Conservation (phyloP, 2,797 vertebrate species). For the Sebastes minor region DNA sequence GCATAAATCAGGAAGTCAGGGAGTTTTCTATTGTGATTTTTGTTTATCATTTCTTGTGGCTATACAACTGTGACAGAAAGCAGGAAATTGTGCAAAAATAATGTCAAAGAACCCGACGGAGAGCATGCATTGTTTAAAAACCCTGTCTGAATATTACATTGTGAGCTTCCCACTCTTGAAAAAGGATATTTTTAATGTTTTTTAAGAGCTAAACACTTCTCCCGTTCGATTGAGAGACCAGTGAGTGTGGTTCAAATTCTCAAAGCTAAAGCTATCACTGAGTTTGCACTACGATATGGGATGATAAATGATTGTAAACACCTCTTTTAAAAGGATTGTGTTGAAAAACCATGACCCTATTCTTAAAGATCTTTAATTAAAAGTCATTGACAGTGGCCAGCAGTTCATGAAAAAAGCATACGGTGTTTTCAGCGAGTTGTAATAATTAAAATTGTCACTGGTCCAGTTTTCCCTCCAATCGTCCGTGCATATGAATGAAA, state of each 20-base stretch:
- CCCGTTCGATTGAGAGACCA: not conserved
- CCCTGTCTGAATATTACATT: not conserved
- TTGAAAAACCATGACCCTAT: not conserved
- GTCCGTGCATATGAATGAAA: slow-evolving; percentile 31
- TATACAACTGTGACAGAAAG: not conserved
- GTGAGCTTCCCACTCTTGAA: not conserved
- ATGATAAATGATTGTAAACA: slow-evolving; percentile 31
- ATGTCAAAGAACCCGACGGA: not conserved
- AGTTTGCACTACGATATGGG: not conserved
- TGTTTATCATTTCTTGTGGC: not conserved
- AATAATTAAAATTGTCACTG: slow-evolving; percentile 44
- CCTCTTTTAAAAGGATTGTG: slow-evolving; percentile 26
- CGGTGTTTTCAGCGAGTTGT: slow-evolving; percentile 14
- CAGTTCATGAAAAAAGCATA: slow-evolving; percentile 22
- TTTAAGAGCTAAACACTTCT: not conserved
- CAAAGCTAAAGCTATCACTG: slow-evolving; percentile 9
- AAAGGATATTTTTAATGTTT: not conserved
- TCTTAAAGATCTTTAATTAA: slow-evolving; percentile 35
- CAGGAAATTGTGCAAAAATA: not conserved
- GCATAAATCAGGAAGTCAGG: not conserved
- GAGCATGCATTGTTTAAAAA: not conserved
- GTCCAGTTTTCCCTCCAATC: slow-evolving; percentile 22
- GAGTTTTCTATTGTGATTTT: not conserved
- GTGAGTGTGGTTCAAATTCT: not conserved
- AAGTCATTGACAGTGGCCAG: slow-evolving; percentile 24